Percentiles rank a stretch among this genome's conserved stretches.
Evolutionary conservation across 2,797 vertebrate genomes (phyloP).

Genomic region (Muscicapa comitata): DNA sequence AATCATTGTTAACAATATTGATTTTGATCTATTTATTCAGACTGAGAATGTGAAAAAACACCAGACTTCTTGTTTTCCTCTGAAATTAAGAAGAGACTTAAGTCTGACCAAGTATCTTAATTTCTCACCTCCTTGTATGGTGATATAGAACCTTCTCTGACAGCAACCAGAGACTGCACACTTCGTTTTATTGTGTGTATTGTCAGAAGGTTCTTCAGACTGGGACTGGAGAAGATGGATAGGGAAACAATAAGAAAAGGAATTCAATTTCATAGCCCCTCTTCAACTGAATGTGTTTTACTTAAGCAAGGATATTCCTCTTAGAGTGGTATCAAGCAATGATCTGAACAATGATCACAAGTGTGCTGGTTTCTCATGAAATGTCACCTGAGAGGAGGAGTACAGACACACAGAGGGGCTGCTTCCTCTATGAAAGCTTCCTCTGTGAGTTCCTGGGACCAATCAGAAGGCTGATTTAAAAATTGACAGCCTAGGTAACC

Average conservation of each 20-base stretch:
- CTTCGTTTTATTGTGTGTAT: not conserved
- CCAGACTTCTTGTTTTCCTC: not conserved
- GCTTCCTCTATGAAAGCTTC: too few relatives aligned
- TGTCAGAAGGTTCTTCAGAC: not conserved
- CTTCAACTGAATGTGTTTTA: not conserved
- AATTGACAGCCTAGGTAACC: too few relatives aligned
- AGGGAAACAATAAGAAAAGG: not conserved
- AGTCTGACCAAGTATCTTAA: not conserved
- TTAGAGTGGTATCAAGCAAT: not conserved
- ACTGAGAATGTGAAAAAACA: not conserved
- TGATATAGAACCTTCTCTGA: not conserved
- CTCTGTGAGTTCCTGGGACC: too few relatives aligned
- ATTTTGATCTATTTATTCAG: not conserved
- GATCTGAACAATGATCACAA: not conserved
- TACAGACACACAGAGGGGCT: too few relatives aligned
- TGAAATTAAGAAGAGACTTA: not conserved
- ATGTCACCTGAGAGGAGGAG: too few relatives aligned
- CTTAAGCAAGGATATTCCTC: not conserved
- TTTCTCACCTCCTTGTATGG: not conserved
- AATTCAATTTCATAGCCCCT: not conserved
- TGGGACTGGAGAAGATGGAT: not conserved
- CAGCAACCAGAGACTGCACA: not conserved
- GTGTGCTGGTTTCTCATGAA: too few relatives aligned
- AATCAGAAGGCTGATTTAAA: too few relatives aligned
- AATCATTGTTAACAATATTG: not conserved